Conservation (phyloP, 2,797 vertebrate genomes). For the Urosaurus nigricauda region DNA sequence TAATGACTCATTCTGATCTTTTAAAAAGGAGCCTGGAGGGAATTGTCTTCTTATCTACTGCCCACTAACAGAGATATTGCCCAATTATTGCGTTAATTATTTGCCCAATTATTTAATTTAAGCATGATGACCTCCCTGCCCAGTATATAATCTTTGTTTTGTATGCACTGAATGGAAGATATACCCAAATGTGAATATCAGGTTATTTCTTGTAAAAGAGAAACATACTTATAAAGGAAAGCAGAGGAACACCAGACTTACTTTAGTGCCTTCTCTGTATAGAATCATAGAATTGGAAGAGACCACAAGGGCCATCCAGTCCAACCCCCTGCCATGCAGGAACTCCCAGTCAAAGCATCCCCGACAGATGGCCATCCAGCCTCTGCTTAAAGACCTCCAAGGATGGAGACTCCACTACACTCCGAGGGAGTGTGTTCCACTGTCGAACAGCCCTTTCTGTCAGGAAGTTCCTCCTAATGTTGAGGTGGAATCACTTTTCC, state of each 20-base stretch:
- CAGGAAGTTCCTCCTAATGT: no score
- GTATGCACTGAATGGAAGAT: slow-evolving; percentile 5
- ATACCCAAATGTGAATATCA: not conserved
- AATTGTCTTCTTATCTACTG: not conserved
- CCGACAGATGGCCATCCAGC: no score
- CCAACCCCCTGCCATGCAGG: no score
- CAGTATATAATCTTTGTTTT: not conserved
- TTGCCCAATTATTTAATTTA: no score
- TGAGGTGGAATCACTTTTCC: no score
- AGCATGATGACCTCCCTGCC: not conserved
- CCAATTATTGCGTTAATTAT: not conserved
- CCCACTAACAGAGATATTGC: not conserved
- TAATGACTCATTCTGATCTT: rapidly evolving
- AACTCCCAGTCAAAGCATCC: no score
- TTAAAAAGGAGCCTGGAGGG: not conserved
- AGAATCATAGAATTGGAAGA: no score
- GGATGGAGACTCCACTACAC: no score
- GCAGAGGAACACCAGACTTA: slow-evolving; percentile 30
- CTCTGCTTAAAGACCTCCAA: no score
- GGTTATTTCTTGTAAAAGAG: slow-evolving; percentile 25
- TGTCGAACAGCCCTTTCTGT: no score
- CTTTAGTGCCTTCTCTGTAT: slow-evolving; percentile 3
- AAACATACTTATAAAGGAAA: slow-evolving; percentile 13
- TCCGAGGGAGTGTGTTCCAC: no score
- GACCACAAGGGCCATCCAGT: no score